A percentile compares a stretch with the other conserved stretches of the same genome.
Evolutionary conservation across 2,113 vertebrate genomes (phyloP).

Genomic region (Chionodraco myersi): DNA sequence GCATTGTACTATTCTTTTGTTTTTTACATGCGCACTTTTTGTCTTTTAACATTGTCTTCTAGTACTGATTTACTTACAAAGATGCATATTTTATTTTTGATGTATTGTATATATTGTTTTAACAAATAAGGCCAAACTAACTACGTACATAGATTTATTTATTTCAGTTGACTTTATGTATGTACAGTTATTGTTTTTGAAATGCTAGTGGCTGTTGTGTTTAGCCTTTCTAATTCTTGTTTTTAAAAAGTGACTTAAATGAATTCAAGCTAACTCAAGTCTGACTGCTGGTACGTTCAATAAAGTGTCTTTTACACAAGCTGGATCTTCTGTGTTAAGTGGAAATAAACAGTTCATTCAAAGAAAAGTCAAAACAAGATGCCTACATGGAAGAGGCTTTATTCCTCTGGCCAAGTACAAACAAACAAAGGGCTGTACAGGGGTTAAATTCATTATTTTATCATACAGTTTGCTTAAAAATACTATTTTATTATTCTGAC

Average conservation of each 20-base stretch:
- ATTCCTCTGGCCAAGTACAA: slow-evolving; percentile 72
- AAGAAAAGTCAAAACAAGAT: background rate
- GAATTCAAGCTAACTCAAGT: slow-evolving; percentile 73
- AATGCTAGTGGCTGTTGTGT: slow-evolving; percentile 70
- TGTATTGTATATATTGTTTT: slow-evolving; percentile 74
- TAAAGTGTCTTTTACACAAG: slow-evolving; percentile 78
- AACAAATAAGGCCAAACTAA: slow-evolving; percentile 77
- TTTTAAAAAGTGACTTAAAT: slow-evolving; percentile 75
- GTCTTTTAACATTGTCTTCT: slow-evolving; percentile 50
- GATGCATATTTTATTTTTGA: slow-evolving; percentile 65
- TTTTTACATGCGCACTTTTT: slow-evolving; percentile 72
- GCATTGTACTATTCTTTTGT: slow-evolving; percentile 51
- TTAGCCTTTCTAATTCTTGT: slow-evolving; percentile 69
- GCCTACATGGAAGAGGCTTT: slow-evolving; percentile 59
- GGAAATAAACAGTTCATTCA: background rate
- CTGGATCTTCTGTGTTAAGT: background rate
- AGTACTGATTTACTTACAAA: slow-evolving; percentile 60
- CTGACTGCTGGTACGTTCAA: slow-evolving; percentile 73
- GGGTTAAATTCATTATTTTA: slow-evolving; percentile 60
- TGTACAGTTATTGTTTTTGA: slow-evolving; percentile 68
- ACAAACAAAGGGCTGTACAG: slow-evolving; percentile 56
- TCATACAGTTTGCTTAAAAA: slow-evolving; percentile 25
- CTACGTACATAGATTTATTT: slow-evolving; percentile 77
- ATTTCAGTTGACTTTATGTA: slow-evolving; percentile 73
- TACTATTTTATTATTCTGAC: slow-evolving; percentile 8